Base-by-base conservation (phyloP, 1,140 invertebrate genomes). In the Venturia canescens region DNA sequence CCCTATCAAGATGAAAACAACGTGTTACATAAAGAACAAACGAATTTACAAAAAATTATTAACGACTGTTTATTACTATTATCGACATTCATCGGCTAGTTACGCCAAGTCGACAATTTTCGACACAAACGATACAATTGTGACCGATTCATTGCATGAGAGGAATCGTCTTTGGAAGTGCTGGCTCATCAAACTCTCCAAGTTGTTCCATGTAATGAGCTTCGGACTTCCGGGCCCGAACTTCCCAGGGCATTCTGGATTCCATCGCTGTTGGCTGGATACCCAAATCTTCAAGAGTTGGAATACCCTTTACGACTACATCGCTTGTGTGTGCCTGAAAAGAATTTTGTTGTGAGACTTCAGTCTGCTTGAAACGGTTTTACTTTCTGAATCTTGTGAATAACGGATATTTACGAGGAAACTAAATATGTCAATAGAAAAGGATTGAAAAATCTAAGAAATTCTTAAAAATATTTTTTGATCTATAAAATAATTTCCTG, bases 251-350 rank as follows among this genome's bases (percentile, higher is more conserved):
- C 15, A 96, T 94, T 90, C 95, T 94, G 69, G 96, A 93, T 89
- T 98, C 97, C 90, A 98, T 94, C 0, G 91, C 82, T 0, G 94
- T 96, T 53, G 97, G 92, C 63, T 90, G 91, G 0, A 99, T 94
- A 60, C 97, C 97, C 81, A 99, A 93, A 93, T 99, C 98, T 89
- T 97, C 96, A 63, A 99, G 89, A 0, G 95, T 97, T 23, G 96
- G 97, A 31, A 97, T 87, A 21, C 93, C 94, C 21, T 88, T 86
- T 4, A 93, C 83, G 11, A 96, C 90, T 21, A 89, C 88, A 89
- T 99, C 98, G 48, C 94, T 95, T 3, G 95, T 93, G 83, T 94
- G 93, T 90, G 98, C 97, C 94, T 97, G 89, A 23, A 88, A 85
- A 83, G n/a, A 21, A 21, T 67, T 23, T 15, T 0, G 81, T 50